Evolutionary conservation across 64 coral and sea anemone genomes (phyloP), one percentile per base, ranked within the genome.

Genomic region (Montipora cactus): DNA sequence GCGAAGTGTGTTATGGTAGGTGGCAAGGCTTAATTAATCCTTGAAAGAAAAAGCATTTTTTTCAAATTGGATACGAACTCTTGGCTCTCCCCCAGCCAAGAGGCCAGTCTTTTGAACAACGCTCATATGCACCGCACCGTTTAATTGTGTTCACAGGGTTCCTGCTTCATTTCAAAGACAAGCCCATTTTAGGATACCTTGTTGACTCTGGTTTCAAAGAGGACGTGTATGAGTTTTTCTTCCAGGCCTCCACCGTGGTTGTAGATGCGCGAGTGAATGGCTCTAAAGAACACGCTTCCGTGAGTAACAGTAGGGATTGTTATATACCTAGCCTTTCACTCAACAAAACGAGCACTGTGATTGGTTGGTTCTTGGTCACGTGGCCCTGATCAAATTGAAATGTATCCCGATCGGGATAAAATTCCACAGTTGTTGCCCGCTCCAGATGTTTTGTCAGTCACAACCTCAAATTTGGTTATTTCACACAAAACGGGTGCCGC

Each of bases 1-100:
- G 74, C 21, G 93, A 95, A 79, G 47, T 90, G 28, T 95, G 93
- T 46, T 95, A 95, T 86, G 93, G 93, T 95, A 78, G 46, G 80
- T 18, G 47, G 18, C 7, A 71, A 20, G 6, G 45, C 23, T 50
- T 10, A 71, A 64, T 57, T 10, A 71, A 64, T 57, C 11, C 11
- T 16, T 64, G 61, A 4, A 16, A 10, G 5, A 10, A 0, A 55
- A 55, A 55, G 6, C 52, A 55, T 10, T 4, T 64, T 64, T 64
- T 64, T 14, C 11, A 14, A 64, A 64, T 64, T 14, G 1, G 1
- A 64, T 64, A 64, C 13, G 61, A 64, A 64, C 9, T 64, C 61
- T 16, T 64, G 13, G 61, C 14, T 15, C 61, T 37, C 37, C 37
- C 37, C 1, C 37, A 37, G 37, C 37, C 37, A 37, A 37, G 37